These are phyloP conservation scores for Myotis planiceps DNA, from an alignment of 2,797 vertebrate genomes.

Conservation along the genomic window DNA sequence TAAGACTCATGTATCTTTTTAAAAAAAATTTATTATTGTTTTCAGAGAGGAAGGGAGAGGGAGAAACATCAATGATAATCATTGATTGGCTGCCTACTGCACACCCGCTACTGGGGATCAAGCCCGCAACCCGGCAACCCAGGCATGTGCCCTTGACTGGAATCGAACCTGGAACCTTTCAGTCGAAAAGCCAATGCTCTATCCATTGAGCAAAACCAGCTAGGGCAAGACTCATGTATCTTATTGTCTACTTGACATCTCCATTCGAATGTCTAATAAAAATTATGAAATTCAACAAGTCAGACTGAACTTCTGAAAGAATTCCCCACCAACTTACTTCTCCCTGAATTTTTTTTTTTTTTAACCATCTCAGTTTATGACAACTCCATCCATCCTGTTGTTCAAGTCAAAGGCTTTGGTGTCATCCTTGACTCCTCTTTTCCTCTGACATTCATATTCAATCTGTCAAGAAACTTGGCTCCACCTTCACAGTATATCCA, in stretches of 20 bases:
- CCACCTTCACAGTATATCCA: not conserved
- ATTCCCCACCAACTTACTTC: not conserved
- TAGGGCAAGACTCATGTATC: not conserved
- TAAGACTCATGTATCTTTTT: not conserved
- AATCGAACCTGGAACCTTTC: no score
- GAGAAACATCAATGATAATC: no score
- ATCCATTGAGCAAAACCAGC: no score
- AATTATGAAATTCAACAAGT: not conserved
- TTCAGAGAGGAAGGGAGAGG: no score
- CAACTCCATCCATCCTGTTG: not conserved
- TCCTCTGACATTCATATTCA: not conserved
- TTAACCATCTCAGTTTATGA: not conserved
- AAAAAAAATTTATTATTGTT: no score
- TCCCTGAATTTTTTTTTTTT: not conserved
- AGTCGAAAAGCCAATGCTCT: no score
- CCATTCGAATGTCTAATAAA: not conserved
- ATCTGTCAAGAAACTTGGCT: not conserved
- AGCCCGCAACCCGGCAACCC: no score
- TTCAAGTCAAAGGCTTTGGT: not conserved
- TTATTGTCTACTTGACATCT: not conserved
- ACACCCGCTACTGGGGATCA: no score
- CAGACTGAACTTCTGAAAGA: not conserved
- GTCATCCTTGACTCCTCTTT: not conserved
- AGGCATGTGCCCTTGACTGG: no score
- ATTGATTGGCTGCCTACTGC: no score